Evolutionary conservation across 2,113 vertebrate genomes (phyloP).

Genomic region (Ceyx melanurus): DNA sequence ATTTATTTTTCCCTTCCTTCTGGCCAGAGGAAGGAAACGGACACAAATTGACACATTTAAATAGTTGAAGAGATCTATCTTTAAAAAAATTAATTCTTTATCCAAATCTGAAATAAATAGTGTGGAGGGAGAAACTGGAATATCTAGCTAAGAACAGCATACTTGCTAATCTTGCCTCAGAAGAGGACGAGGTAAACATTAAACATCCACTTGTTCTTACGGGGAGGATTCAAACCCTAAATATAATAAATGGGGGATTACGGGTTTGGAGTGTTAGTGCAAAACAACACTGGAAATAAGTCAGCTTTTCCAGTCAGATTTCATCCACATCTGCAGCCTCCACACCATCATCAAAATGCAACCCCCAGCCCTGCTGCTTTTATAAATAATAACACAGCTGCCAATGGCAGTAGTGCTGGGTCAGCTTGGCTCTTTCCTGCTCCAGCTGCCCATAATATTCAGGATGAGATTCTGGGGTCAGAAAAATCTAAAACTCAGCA

Average conservation of each 20-base stretch:
- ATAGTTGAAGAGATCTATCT: slow-evolving; percentile 61
- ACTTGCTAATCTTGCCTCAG: slow-evolving; percentile 62
- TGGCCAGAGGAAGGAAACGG: slow-evolving; percentile 70
- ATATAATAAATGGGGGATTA: slow-evolving; percentile 99
- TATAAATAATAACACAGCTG: slow-evolving; percentile 94
- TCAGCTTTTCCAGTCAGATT: slow-evolving; percentile 97
- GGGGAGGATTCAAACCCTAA: slow-evolving; percentile 75
- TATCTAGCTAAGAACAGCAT: slow-evolving; percentile 66
- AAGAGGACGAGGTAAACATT: slow-evolving; percentile 55
- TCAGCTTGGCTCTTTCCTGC: slow-evolving; percentile 98
- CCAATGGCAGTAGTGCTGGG: slow-evolving; percentile 91
- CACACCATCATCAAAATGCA: slow-evolving; percentile 93
- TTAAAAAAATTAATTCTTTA: slow-evolving; percentile 1
- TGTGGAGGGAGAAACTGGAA: slow-evolving; percentile 71
- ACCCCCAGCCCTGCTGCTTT: slow-evolving; percentile 94
- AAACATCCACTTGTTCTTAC: slow-evolving; percentile 67
- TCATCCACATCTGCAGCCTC: slow-evolving; percentile 97
- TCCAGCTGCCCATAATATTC: slow-evolving; percentile 93
- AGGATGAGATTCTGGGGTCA: slow-evolving; percentile 98
- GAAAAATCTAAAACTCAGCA: slow-evolving; percentile 96
- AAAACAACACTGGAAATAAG: slow-evolving; percentile 98
- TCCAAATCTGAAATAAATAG: slow-evolving; percentile 70
- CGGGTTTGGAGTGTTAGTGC: slow-evolving; percentile 99
- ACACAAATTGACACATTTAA: slow-evolving; percentile 68
- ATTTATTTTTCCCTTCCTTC: slow-evolving; percentile 77